Percentiles rank a stretch among this genome's conserved stretches.
Conservation (phyloP, 2,888 invertebrate species). For the Enchytraeus crypticus region DNA sequence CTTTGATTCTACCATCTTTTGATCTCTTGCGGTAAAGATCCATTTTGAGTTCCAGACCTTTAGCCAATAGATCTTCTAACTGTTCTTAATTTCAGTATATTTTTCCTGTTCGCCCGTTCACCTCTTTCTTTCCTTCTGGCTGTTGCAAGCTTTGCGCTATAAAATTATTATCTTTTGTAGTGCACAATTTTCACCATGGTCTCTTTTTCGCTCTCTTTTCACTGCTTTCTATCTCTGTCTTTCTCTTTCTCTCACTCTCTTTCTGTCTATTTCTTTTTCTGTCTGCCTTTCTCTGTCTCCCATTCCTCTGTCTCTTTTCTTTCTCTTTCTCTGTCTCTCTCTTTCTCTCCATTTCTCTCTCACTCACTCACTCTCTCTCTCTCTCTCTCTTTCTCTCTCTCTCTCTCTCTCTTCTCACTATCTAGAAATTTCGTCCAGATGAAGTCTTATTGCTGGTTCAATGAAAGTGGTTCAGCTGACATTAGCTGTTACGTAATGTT, state of each 20-base stretch:
- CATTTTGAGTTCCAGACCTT: no score
- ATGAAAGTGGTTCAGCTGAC: neutral
- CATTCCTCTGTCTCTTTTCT: neutral
- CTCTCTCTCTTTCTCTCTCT: neutral
- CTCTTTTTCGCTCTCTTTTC: neutral
- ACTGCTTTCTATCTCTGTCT: neutral
- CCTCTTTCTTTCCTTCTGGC: no score
- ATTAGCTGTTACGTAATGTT: neutral
- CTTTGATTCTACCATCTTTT: no score
- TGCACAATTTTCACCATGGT: neutral
- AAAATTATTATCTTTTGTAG: no score
- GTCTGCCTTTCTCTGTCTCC: neutral
- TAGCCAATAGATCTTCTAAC: no score
- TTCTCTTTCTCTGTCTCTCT: neutral
- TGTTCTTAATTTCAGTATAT: no score
- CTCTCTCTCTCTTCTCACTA: neutral
- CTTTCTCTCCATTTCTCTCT: neutral
- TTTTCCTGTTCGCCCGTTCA: no score
- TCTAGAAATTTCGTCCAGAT: neutral
- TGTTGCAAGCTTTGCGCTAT: no score
- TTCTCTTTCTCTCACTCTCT: neutral
- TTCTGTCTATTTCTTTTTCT: neutral
- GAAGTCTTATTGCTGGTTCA: neutral
- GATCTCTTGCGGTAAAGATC: no score
- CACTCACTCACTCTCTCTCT: neutral